Percentiles rank a stretch among this genome's conserved stretches.
These are phyloP conservation scores for Apamea monoglypha DNA, from an alignment of 2,888 invertebrate genomes.

Conservation along the genomic window DNA sequence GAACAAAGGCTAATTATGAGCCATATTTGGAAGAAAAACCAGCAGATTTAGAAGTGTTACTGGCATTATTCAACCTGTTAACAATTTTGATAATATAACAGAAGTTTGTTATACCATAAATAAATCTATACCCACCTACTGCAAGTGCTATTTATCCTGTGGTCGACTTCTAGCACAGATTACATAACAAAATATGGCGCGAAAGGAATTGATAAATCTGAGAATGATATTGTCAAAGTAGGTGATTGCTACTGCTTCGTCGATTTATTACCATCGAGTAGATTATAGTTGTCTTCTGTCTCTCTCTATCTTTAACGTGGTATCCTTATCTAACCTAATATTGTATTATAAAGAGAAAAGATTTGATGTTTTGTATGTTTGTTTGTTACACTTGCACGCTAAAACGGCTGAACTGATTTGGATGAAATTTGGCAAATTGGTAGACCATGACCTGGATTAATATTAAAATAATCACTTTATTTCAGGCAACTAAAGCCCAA, in stretches of 20 bases:
- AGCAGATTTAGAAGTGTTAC: too few species aligned
- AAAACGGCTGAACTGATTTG: not conserved
- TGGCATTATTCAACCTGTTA: too few species aligned
- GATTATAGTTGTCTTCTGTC: not conserved
- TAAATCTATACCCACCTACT: not conserved
- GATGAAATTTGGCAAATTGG: too few species aligned
- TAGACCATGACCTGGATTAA: too few species aligned
- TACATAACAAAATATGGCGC: slow-evolving; percentile 30
- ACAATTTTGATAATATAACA: too few species aligned
- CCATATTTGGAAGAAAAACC: too few species aligned
- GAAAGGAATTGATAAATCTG: slow-evolving; percentile 32
- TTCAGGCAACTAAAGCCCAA: too few species aligned
- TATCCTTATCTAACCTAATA: not conserved
- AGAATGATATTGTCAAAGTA: slow-evolving; percentile 33
- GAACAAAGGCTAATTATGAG: too few species aligned
- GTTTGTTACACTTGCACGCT: not conserved
- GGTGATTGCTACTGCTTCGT: slow-evolving; percentile 33
- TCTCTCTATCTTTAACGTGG: not conserved
- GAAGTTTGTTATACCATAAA: not conserved
- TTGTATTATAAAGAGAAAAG: too few species aligned
- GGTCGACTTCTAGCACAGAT: slow-evolving; percentile 18
- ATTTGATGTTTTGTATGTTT: not conserved
- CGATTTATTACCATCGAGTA: slow-evolving; percentile 10
- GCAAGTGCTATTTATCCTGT: slow-evolving; percentile 12
- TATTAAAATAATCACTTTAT: too few species aligned